These are phyloP conservation scores for Andrena bucephala DNA, from an alignment of 2,888 invertebrate genomes.

Conservation along the genomic window DNA sequence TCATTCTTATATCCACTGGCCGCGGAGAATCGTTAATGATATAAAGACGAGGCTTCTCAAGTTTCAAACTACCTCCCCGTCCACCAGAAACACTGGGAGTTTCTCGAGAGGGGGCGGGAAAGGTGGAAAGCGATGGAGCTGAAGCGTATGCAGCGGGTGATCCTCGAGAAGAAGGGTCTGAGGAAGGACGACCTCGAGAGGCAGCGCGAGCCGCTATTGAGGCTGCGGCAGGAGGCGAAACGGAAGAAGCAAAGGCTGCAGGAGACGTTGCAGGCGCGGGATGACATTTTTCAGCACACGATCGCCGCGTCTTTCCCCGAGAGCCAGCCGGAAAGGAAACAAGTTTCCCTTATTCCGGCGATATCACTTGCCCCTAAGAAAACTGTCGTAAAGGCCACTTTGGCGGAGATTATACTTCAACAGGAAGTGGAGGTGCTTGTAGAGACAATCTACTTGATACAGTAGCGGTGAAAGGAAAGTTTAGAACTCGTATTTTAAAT, in stretches of 20 bases:
- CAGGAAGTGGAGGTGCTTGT: conserved; percentile 41
- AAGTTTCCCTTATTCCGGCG: conserved; percentile 14
- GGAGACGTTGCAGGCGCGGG: conserved; percentile 87
- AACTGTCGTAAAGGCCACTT: conserved; percentile 12
- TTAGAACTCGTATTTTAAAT: no score
- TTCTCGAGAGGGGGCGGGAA: conserved; percentile 85
- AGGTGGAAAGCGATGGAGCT: conserved; percentile 89
- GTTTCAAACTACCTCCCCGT: no score
- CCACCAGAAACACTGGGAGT: conserved; percentile 64
- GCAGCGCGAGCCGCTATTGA: conserved; percentile 87
- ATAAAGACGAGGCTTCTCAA: no score
- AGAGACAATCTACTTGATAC: no score
- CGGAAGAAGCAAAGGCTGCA: conserved; percentile 87
- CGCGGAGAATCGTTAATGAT: no score
- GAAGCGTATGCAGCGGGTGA: conserved; percentile 88
- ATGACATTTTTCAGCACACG: conserved; percentile 89
- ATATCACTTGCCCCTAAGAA: not conserved
- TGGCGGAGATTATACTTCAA: conserved; percentile 35
- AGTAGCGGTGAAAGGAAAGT: no score
- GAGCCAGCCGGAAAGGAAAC: conserved; percentile 81
- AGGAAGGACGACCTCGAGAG: conserved; percentile 87
- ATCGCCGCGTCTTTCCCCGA: conserved; percentile 88
- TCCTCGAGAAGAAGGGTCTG: conserved; percentile 88
- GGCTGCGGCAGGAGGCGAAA: conserved; percentile 87
- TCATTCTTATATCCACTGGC: not conserved